Base-by-base conservation (phyloP, 2,113 vertebrate species). In the Tringa solitaria region DNA sequence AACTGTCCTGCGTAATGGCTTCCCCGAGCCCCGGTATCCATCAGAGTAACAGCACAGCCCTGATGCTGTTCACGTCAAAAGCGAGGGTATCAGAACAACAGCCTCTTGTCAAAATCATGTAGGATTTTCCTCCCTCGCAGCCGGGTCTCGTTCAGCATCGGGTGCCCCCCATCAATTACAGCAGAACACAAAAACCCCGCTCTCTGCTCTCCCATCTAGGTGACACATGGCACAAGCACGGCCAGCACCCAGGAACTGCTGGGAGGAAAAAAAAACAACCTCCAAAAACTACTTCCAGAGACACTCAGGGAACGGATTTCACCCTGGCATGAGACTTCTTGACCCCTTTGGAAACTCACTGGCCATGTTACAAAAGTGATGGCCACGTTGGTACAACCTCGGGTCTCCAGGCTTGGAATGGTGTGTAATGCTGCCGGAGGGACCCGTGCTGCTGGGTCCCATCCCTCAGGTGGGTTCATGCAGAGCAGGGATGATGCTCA, bases 321-420 rank as follows among this genome's bases (percentile, higher is more conserved):
- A 57, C 35, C 53, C 59, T 18, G 43, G 18, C 39, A 7, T 4
- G 35, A 69, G 72, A 6, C 3, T 16, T 73, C 45, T 57, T 10
- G 37, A 35, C 23, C n/a, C 5, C 46, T 14, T 2, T 6, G 5
- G 85, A 46, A 54, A 39, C 45, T 33, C 48, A 2, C 4, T 5
- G 37, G 41, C 54, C 84, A 26, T 3, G 0, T 4, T 9, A 19
- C 33, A 16, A 39, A 77, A 12, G 4, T 20, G 3, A 8, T 0
- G 33, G 11, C 2, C 14, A 12, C 43, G 37, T 7, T 21, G 37
- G 51, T 10, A 21, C 43, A 37, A 60, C 28, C 13, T 43, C 3
- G 11, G 19, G 6, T 10, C 35, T 10, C 35, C 35, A 2, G 30
- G 56, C n/a, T 41, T 2, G 20, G 5, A 10, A 22, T 1, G 4